Conservation (phyloP, 2,888 invertebrate genomes). For the Dexiosoma caninum region DNA sequence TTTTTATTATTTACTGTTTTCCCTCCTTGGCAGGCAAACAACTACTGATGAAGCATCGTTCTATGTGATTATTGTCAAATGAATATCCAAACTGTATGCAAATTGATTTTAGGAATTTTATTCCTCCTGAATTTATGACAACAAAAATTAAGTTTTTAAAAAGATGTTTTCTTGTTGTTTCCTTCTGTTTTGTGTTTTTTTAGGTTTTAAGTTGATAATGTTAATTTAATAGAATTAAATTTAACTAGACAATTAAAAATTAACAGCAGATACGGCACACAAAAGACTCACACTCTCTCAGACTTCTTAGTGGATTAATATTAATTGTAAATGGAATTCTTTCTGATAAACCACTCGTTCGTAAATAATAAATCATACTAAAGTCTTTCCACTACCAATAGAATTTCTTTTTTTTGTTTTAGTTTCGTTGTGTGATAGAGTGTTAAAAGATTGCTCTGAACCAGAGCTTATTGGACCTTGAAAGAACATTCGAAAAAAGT, state of each 20-base stretch:
- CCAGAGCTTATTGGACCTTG: slow-evolving; percentile 64
- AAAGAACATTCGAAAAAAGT: too few species aligned
- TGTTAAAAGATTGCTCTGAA: slow-evolving; percentile 65
- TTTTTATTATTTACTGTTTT: too few species aligned
- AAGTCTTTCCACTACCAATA: slow-evolving; percentile 50
- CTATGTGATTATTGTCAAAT: too few species aligned
- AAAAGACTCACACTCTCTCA: slow-evolving; percentile 41
- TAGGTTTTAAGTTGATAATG: slow-evolving; percentile 20
- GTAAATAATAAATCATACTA: slow-evolving; percentile 52
- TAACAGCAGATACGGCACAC: slow-evolving; percentile 54
- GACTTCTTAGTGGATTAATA: slow-evolving; percentile 54
- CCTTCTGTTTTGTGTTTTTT: slow-evolving; percentile 12
- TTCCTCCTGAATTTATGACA: too few species aligned
- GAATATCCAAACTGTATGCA: too few species aligned
- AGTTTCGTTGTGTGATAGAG: slow-evolving; percentile 50
- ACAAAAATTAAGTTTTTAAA: too few species aligned
- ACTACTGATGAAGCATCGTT: too few species aligned
- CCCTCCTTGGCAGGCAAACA: too few species aligned
- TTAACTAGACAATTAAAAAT: slow-evolving; percentile 59
- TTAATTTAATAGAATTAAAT: slow-evolving; percentile 50
- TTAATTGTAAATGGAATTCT: slow-evolving; percentile 57
- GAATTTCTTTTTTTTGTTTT: slow-evolving; percentile 47
- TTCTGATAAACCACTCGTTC: slow-evolving; percentile 20
- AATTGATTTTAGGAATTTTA: neutral
- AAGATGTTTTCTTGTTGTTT: neutral